phyloP scores from a whole-genome alignment of 2,888 invertebrate species.

The Panzeria rudis region DNA sequence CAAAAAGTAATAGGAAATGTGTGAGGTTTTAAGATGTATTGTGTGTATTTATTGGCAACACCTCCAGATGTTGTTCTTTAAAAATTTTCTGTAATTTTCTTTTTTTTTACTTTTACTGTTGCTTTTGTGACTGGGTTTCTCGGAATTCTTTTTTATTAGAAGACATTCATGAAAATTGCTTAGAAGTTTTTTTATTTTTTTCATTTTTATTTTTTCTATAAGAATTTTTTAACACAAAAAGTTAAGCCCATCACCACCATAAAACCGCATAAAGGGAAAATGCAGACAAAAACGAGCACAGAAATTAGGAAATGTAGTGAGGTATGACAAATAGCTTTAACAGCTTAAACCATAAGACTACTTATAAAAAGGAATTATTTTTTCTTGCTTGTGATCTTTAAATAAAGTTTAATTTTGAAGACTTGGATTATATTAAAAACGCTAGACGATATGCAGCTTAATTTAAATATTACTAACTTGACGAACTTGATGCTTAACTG shows the following conservation, averaged over 20 bases:
- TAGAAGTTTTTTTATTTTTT: neutral
- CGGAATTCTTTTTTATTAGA: slow-evolving; percentile 44
- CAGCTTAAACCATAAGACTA: slow-evolving; percentile 45
- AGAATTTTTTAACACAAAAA: neutral
- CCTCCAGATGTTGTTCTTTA: slow-evolving; percentile 3
- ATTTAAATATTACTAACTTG: too few species aligned
- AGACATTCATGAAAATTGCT: slow-evolving; percentile 47
- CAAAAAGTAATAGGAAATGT: slow-evolving; percentile 28
- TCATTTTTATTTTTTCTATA: too few species aligned
- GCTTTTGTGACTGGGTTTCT: too few species aligned
- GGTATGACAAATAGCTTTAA: slow-evolving; percentile 52
- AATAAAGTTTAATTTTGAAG: too few species aligned
- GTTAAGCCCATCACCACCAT: neutral
- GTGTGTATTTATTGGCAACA: slow-evolving; percentile 30
- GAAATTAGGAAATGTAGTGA: neutral
- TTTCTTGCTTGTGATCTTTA: too few species aligned
- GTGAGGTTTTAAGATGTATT: too few species aligned
- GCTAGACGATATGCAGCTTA: too few species aligned
- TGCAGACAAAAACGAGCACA: slow-evolving; percentile 2
- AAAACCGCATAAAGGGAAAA: too few species aligned
- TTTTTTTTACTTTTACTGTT: neutral
- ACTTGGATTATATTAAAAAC: too few species aligned
- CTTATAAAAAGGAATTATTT: too few species aligned
- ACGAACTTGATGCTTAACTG: too few species aligned
- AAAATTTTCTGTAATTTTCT: neutral